Base-by-base conservation (phyloP, 2,797 vertebrate species). In the Lacerta bilineata region DNA sequence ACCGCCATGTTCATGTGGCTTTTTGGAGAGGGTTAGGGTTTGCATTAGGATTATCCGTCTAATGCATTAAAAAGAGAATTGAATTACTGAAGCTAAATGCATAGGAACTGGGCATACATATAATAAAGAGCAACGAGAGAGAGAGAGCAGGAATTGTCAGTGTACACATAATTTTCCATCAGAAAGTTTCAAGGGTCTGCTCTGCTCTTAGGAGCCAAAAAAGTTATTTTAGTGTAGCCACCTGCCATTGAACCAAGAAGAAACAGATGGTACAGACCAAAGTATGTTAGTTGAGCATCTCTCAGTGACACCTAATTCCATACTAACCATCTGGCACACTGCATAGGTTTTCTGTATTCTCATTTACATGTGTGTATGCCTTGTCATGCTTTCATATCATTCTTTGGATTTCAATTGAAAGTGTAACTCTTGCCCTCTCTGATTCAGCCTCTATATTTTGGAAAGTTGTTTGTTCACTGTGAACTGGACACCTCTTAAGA, bases 21-120 rank as follows among this genome's bases (percentile, higher is more conserved):
- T 71, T 2, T 78, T 86, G 33, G 89, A 68, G 75, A 82, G 36
- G 33, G 17, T 61, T 61, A 23, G 59, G 86, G 79, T 64, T 59
- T 77, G 75, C 86, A 29, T 82, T 82, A 23, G 2, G 1, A 61
- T 61, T 85, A 33, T 50, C 61, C 78, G 81, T 11, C 33, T 81
- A 71, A 8, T n/a, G 43, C 82, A 15, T 69, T 64, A 83, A 61
- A 18, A 15, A 27, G 59, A 50, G 7, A 0, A 33, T 83, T 91
- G 39, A 64, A 71, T 55, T 55, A 55, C 50, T 55, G n/a, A 72
- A 72, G 69, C 69, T 33, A 72, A 72, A 72, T 5, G 69, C 27
- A 11, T n/a, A 41, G 46, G 39, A 82, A 66, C 15, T 29, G 39
- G 36, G 23, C 81, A 69, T 23, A 18, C 25, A 55, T 78, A 55